Evolutionary conservation across 2,113 vertebrate species (phyloP).

Genomic region (Ictidomys tridecemlineatus): DNA sequence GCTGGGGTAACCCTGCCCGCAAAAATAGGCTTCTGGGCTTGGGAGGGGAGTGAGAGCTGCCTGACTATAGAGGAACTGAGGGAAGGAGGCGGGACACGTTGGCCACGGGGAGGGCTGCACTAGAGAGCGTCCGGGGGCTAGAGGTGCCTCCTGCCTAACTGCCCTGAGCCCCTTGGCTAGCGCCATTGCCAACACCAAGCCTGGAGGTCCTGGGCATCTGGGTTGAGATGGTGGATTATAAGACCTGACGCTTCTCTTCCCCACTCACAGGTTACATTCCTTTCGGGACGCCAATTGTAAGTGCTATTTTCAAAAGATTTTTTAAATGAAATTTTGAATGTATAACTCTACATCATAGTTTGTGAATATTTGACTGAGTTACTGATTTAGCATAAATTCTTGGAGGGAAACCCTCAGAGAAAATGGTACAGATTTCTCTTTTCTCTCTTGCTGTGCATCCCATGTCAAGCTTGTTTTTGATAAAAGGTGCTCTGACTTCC

Average conservation of each 20-base stretch:
- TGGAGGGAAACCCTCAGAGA: not conserved
- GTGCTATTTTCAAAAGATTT: slow-evolving; percentile 79
- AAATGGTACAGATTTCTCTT: not conserved
- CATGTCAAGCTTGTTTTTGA: not conserved
- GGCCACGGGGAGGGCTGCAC: not conserved
- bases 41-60: not conserved
- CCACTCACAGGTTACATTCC: slow-evolving; percentile 93
- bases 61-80: not conserved
- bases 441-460: not conserved
- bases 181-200: not conserved
- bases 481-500: not conserved
- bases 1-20: fast-evolving
- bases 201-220: not conserved
- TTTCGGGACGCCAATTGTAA: slow-evolving; percentile 96
- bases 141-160: not conserved
- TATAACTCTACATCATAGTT: not conserved
- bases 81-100: not conserved
- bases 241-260: slow-evolving; percentile 5
- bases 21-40: not conserved
- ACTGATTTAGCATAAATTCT: slow-evolving; percentile 2
- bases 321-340: not conserved
- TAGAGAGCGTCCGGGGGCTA: not conserved
- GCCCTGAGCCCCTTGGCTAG: not conserved
- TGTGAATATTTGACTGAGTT: not conserved
- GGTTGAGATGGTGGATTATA: not conserved